Base-by-base conservation (phyloP, 2,797 vertebrate species). In the Trichosurus vulpecula region DNA sequence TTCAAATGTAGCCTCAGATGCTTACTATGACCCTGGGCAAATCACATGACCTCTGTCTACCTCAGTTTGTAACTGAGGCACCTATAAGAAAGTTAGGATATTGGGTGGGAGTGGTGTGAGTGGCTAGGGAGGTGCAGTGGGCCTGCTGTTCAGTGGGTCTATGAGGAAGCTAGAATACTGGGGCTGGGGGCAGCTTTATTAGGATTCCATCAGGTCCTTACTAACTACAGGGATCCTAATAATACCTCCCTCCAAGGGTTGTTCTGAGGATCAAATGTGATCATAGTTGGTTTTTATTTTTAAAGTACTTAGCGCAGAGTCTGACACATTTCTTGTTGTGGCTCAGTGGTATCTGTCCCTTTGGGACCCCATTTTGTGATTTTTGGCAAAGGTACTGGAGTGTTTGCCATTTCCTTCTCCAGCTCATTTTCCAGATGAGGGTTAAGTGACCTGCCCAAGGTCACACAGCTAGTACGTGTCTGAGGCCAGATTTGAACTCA, bases 321-420 rank as follows among this genome's bases (percentile, higher is more conserved):
- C 9, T 58, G 57, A 58, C 57, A 58, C 61, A 74, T 74, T 74
- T 66, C 0, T 66, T n/a, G 14, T n/a, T 81, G 66, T 81, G n/a
- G n/a, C n/a, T 81, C 19, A 9, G 8, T 47, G 25, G 22, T 0
- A 25, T 3, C 66, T 0, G 0, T 41, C n/a, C 3, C 19, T 81
- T 41, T 47, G 19, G 6, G 16, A 41, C 8, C 16, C 19, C 66
- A 81, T 81, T 81, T 81, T 81, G n/a, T 3, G n/a, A 16, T 74
- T 41, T 41, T 74, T 41, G 66, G n/a, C 66, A 74, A 74, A 41
- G n/a, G 74, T 41, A 22, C n/a, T 74, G n/a, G n/a, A 41, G 6
- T 41, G 16, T 74, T 74, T 41, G 66, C n/a, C n/a, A 66, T n/a
- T n/a, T 66, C 61, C 61, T n/a, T 66, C 35, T 66, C 35, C 14